These are phyloP conservation scores for Trogon surrucura DNA, from an alignment of 2,113 vertebrate genomes.

Conservation along the genomic window DNA sequence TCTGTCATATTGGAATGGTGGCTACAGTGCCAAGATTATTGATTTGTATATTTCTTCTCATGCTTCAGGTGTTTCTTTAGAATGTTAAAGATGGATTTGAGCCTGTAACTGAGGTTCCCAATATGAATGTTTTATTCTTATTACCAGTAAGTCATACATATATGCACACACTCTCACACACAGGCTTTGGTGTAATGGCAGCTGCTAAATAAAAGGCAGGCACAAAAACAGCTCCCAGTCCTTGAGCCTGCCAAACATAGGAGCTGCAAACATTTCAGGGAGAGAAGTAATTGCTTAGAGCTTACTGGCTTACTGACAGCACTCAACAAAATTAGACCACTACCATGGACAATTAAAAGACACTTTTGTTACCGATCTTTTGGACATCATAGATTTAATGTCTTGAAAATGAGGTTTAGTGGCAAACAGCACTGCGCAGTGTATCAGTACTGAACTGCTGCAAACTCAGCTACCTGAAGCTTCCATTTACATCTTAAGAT, in stretches of 20 bases:
- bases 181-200: neutral
- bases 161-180: neutral
- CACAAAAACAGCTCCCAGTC: neutral
- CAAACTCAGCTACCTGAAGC: neutral
- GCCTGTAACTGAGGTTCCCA: neutral
- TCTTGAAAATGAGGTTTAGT: neutral
- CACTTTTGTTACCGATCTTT: neutral
- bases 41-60: neutral
- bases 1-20: neutral
- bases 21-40: neutral
- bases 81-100: neutral
- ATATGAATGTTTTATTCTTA: neutral
- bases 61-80: neutral
- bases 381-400: neutral
- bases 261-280: neutral
- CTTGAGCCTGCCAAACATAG: neutral
- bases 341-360: neutral
- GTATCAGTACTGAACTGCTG: neutral
- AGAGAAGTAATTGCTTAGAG: neutral
- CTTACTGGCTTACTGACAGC: neutral
- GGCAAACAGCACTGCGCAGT: neutral
- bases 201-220: neutral
- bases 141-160: neutral
- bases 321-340: neutral
- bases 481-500: neutral